Evolutionary conservation across 2,888 invertebrate species (phyloP).

Genomic region (Scaptomyza flava): DNA sequence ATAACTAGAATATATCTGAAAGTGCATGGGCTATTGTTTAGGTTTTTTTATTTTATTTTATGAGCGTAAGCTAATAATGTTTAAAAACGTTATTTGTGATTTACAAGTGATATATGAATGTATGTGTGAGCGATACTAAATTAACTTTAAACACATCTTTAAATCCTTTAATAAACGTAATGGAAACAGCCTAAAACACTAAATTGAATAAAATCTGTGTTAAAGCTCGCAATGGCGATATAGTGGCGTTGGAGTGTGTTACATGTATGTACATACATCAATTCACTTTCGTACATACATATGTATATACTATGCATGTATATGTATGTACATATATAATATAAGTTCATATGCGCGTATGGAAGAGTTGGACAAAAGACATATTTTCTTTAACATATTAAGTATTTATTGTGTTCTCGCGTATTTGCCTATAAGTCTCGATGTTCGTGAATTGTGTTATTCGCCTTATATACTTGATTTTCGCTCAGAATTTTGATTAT

Average conservation of each 20-base stretch:
- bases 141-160: conserved; percentile 29
- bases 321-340: conserved; percentile 36
- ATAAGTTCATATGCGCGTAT: conserved; percentile 36
- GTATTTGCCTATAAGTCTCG: conserved; percentile 2
- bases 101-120: conserved; percentile 48
- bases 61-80: conserved; percentile 44
- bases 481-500: conserved; percentile 18
- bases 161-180: conserved; percentile 27
- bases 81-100: conserved; percentile 48
- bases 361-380: conserved; percentile 27
- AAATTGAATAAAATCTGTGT: conserved; percentile 31
- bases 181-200: conserved; percentile 34
- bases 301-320: conserved; percentile 34
- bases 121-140: conserved; percentile 25
- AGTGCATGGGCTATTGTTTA: conserved; percentile 67
- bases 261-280: conserved; percentile 59
- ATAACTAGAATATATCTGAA: conserved; percentile 67
- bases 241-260: conserved; percentile 48
- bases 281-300: conserved; percentile 43
- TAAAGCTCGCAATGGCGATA: conserved; percentile 23
- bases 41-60: conserved; percentile 55
- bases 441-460: conserved; percentile 15
- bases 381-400: conserved; percentile 21
- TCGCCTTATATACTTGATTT: conserved; percentile 7
- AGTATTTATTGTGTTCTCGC: conserved; percentile 20